Evolutionary conservation across 2,888 invertebrate genomes (phyloP).

Genomic region (Amorpha juglandis): DNA sequence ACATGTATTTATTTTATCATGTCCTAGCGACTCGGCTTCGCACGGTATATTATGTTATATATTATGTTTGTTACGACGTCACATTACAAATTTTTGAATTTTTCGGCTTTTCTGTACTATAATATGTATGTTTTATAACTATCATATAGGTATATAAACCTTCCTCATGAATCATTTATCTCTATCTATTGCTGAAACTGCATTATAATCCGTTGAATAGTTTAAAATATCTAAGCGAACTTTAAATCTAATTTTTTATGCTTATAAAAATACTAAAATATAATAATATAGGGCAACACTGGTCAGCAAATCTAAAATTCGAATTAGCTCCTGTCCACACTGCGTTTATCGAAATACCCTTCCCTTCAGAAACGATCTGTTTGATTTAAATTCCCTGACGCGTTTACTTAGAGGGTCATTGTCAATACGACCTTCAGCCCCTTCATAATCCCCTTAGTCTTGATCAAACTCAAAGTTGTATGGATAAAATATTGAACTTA

Average conservation of each 20-base stretch:
- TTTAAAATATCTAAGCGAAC: too few relatives aligned
- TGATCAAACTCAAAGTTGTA: neutral
- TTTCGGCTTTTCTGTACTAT: too few relatives aligned
- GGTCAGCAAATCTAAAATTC: neutral
- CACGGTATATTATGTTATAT: too few relatives aligned
- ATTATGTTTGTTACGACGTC: too few relatives aligned
- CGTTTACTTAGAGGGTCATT: conserved; percentile 35
- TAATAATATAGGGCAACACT: neutral
- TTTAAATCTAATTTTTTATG: too few relatives aligned
- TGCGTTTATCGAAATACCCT: neutral
- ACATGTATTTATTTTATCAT: neutral
- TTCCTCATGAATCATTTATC: too few relatives aligned
- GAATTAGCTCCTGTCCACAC: conserved; percentile 14
- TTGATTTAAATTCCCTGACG: conserved; percentile 36
- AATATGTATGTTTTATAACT: too few relatives aligned
- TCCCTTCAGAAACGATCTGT: conserved; percentile 19
- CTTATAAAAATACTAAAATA: neutral
- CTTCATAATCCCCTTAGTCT: conserved; percentile 7
- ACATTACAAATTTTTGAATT: too few relatives aligned
- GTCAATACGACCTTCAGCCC: conserved; percentile 24
- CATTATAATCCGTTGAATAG: too few relatives aligned
- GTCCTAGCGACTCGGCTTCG: too few relatives aligned
- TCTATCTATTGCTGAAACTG: too few relatives aligned
- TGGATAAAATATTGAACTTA: conserved; percentile 10
- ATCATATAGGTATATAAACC: too few relatives aligned